Conservation (phyloP, 2,113 vertebrate genomes). For the Cololabis saira region DNA sequence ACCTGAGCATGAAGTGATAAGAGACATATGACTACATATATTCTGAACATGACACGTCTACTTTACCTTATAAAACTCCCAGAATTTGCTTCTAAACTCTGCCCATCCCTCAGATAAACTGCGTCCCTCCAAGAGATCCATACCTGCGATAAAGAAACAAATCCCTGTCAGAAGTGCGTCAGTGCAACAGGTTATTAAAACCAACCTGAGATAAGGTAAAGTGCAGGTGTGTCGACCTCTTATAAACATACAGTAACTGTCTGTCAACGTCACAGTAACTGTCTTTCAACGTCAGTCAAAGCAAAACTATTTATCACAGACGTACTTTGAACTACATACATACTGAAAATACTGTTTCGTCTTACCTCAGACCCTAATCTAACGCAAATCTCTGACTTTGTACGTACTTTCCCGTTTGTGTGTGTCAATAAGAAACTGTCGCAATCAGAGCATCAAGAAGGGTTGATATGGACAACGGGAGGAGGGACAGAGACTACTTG, state of each 20-base stretch:
- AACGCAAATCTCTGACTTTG: slow-evolving; percentile 35
- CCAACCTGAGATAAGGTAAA: slow-evolving; percentile 29
- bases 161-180: slow-evolving; percentile 40
- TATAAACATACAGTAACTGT: background rate
- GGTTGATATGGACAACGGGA: background rate
- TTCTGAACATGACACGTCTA: background rate
- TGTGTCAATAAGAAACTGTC: slow-evolving; percentile 12
- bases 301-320: slow-evolving; percentile 2
- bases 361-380: slow-evolving; percentile 17
- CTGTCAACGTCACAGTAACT: too few species aligned
- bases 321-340: slow-evolving; percentile 27
- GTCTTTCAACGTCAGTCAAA: background rate
- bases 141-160: slow-evolving; percentile 76
- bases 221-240: background rate
- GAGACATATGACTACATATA: background rate
- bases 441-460: background rate
- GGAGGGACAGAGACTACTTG: background rate
- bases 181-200: background rate
- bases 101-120: slow-evolving; percentile 74
- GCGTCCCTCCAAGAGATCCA: slow-evolving; percentile 86
- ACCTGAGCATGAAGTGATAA: too few species aligned
- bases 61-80: slow-evolving; percentile 92
- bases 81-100: slow-evolving; percentile 91
- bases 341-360: background rate
- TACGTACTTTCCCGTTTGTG: background rate